A percentile compares a stretch with the other conserved stretches of the same genome.
phyloP scores from a whole-genome alignment of 2,888 invertebrate genomes.

The Eupithecia subumbrata region DNA sequence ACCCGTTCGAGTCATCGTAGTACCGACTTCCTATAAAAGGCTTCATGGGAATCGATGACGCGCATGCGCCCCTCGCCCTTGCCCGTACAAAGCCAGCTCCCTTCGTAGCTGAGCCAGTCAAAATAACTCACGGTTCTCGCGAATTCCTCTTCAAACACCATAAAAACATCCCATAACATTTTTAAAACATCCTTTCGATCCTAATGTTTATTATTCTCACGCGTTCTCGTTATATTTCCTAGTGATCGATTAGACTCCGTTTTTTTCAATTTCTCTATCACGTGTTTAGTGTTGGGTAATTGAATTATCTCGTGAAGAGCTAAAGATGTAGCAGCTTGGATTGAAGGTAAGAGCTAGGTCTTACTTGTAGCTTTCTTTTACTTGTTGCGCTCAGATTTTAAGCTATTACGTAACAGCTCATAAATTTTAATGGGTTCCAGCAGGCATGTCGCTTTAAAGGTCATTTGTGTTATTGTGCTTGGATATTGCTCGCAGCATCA shows the following conservation, averaged over 20 bases:
- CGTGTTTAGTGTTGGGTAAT: conserved; percentile 57
- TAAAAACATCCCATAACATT: conserved; percentile 28
- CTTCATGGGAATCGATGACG: conserved; percentile 72
- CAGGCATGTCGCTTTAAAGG: conserved; percentile 14
- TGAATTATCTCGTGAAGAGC: conserved; percentile 53
- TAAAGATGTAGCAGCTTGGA: conserved; percentile 69
- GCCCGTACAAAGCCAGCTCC: conserved; percentile 74
- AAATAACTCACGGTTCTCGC: conserved; percentile 70
- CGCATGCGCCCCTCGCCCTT: conserved; percentile 65
- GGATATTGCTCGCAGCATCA: not conserved
- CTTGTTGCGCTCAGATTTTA: conserved; percentile 73
- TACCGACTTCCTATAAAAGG: conserved; percentile 51
- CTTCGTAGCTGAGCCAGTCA: conserved; percentile 69
- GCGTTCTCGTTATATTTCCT: conserved; percentile 32
- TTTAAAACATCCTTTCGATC: conserved; percentile 9
- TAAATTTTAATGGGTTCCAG: conserved; percentile 37
- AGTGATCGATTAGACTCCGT: conserved; percentile 41
- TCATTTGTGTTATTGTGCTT: conserved; percentile 19
- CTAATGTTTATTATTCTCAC: conserved; percentile 31
- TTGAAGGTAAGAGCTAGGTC: conserved; percentile 53
- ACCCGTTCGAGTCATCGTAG: conserved; percentile 43
- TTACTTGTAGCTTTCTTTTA: conserved; percentile 66
- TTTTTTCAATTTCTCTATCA: conserved; percentile 46
- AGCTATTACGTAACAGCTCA: conserved; percentile 73
- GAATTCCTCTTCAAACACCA: conserved; percentile 57